These are phyloP conservation scores for Drosophila lini DNA, from an alignment of 1,140 invertebrate genomes.

Conservation along the genomic window DNA sequence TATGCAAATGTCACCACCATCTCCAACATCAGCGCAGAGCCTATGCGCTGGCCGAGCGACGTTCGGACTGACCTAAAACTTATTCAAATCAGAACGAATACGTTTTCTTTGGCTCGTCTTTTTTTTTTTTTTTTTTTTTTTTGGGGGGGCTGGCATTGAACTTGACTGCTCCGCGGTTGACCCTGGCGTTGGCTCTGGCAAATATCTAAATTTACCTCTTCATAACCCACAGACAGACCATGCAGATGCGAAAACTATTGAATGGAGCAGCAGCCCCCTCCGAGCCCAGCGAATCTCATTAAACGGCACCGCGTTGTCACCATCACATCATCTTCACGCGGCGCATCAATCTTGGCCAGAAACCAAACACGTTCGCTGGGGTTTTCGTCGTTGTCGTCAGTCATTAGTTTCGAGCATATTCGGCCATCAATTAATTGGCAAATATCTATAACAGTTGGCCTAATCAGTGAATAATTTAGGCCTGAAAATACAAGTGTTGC, in stretches of 20 bases:
- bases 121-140: background rate
- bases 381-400: conserved; percentile 24
- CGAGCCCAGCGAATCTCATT: conserved; percentile 54
- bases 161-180: conserved; percentile 57
- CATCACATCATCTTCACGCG: conserved; percentile 19
- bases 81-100: conserved; percentile 75
- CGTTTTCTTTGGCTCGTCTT: conserved; percentile 18
- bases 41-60: conserved; percentile 10
- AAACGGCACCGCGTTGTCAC: conserved; percentile 53
- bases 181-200: conserved; percentile 13
- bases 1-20: conserved; percentile 58
- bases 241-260: conserved; percentile 32
- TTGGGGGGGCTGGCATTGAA: conserved; percentile 57
- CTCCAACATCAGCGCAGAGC: conserved; percentile 12
- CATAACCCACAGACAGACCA: background rate
- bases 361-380: conserved; percentile 53
- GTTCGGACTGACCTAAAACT: conserved; percentile 66
- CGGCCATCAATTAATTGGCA: conserved; percentile 64
- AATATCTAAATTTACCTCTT: conserved; percentile 46
- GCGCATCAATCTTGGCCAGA: conserved; percentile 23
- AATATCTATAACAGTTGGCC: conserved; percentile 61
- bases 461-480: conserved; percentile 19
- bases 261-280: conserved; percentile 14
- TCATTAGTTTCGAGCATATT: conserved; percentile 30
- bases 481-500: background rate